Evolutionary conservation across 2,888 invertebrate genomes (phyloP), one percentile per base, ranked within the genome.

Genomic region (Cryptus armator): DNA sequence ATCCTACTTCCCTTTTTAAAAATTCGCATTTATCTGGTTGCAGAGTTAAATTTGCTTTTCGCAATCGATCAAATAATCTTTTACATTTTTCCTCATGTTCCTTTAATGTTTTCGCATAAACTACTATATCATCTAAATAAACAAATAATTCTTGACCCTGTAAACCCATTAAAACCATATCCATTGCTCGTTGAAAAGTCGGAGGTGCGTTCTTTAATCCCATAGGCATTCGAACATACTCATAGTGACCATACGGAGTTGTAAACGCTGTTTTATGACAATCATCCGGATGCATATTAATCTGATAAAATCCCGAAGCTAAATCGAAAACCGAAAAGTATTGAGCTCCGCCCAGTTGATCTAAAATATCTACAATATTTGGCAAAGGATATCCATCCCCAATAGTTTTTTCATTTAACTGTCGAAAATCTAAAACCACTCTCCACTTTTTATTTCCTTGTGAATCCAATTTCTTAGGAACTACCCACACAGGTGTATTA

Each of bases 71-170:
- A 5, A 19, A 9, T n/a, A 53, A 19, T 6, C 3, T 14, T 14
- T 48, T 68, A 12, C 81, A 68, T 37, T 81, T 82, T 9, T 14
- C 10, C 1, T 14, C 9, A 46, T 83, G 81, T 16, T 84, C 70
- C 12, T 82, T 66, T 9, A 83, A 32, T 4, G 82, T 56, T 1
- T 16, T 16, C 0, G 66, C 51, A 59, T 70, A 84, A 29, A 84
- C 53, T 5, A 84, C 51, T 6, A 84, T 29, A 56, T 84, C 84
- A 32, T 84, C 84, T 0, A 84, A 32, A 24, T 84, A 84, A 24
- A 24, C 24, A 24, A 24, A 24, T 3, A 24, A 24, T 24, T 24
- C 24, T 3, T 24, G 24, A 2, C 70, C 70, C 16, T 70, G 70
- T 19, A 70, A 29, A 24, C 70, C 70, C 29, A 16, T 19, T 32